Base-by-base conservation (phyloP, 2,113 vertebrate genomes). In the Takifugu bimaculatus region DNA sequence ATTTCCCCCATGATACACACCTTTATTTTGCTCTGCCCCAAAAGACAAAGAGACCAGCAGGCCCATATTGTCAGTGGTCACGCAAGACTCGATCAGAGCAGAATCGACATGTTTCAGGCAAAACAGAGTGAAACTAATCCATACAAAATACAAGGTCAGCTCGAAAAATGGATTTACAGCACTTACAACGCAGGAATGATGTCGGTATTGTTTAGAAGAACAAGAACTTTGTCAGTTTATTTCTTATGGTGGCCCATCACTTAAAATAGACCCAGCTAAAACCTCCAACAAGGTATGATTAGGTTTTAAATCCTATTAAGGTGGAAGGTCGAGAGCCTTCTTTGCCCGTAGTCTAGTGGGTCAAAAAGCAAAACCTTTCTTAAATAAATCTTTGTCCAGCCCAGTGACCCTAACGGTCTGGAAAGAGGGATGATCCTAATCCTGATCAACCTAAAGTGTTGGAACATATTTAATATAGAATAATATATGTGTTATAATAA, bases 31-130 rank as follows among this genome's bases (percentile, higher is more conserved):
- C 87, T 65, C 43, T 62, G 47, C 47, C 10, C 49, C 47, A 44
- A n/a, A 67, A 57, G 20, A 61, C 58, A 74, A 77, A 84, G 75
- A 79, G 70, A 73, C 83, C 73, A 79, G 87, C 78, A 56, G 52
- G 29, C 20, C 54, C 2, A 2, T 78, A 72, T 78, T 81, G 83
- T 51, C 53, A 64, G 56, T 75, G 45, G 42, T 65, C 51, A 65
- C 5, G 52, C 50, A 66, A 63, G 64, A 70, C 55, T 26, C 64
- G 57, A 75, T 43, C 43, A 35, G 48, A 70, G 27, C 57, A 65
- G 48, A 43, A 2, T 2, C 6, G 20, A n/a, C 57, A 58, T 78
- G 75, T 65, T 70, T 70, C 77, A 77, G 60, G 29, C 50, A 63
- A 60, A 67, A 57, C 61, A 25, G 32, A 60, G 48, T 50, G 28